Evolutionary conservation across 2,888 invertebrate species (phyloP), one percentile per base, ranked within the genome.

Genomic region (Eupithecia centaureata): DNA sequence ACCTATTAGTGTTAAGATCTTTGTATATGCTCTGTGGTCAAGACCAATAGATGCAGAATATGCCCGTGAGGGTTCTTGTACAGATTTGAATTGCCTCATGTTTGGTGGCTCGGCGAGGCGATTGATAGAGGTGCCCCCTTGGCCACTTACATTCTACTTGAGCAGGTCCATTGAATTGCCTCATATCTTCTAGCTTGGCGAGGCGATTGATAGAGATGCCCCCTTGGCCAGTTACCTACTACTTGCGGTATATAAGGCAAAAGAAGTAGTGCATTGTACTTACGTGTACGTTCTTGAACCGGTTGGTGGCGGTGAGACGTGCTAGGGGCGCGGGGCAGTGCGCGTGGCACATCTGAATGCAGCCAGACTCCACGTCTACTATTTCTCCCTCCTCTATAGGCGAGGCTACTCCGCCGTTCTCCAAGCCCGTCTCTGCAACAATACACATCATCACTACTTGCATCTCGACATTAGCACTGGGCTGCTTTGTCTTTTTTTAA

Each of bases 251-350:
- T 27, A 25, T 12, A n/a, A 54, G n/a, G 5, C n/a, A 51, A 18
- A 12, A n/a, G 13, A n/a, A 58, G 33, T n/a, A 27, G 8, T 2
- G 18, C n/a, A n/a, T 33, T 28, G 38, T 73, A 93, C 94, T 94
- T 87, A 97, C 97, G 92, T 97, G 96, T 59, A 96, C 92, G 88
- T 97, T 96, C 81, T 95, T 94, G 90, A 98, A 98, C 80, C 96
- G 95, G 87, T 96, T 96, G 35, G 96, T 95, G 1, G 61, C 95
- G 94, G 84, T 96, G 10, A 97, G 32, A 97, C 87, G 60, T 93
- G 90, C 70, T 93, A 90, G 63, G 95, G 91, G 66, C 90, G 85
- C 61, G 94, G 94, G 47, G 66, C 94, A 81, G 25, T 82, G 42
- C 86, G 82, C 82, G 90, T 91, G 74, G 57, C 93, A 93, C 71